Evolutionary conservation across 2,888 invertebrate species (phyloP).

Genomic region (Campoplex nolae): DNA sequence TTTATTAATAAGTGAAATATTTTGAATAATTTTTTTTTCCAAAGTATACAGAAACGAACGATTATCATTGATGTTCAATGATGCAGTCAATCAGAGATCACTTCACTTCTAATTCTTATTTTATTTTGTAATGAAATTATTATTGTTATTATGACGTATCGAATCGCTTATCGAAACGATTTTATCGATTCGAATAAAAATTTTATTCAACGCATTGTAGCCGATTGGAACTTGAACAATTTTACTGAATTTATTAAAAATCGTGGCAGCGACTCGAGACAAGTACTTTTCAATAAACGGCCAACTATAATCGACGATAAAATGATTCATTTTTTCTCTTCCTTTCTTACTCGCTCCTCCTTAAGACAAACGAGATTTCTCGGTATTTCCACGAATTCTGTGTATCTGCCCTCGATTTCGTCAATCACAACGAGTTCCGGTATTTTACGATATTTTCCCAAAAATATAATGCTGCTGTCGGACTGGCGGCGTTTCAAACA

Average conservation of each 20-base stretch:
- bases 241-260: not conserved
- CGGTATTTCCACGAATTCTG: slow-evolving; percentile 56
- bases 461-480: slow-evolving; percentile 74
- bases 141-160: too few species aligned
- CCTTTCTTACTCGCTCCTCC: slow-evolving; percentile 54
- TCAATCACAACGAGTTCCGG: slow-evolving; percentile 77
- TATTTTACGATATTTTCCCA: slow-evolving; percentile 76
- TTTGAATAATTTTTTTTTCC: not conserved
- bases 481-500: slow-evolving; percentile 67
- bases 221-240: too few species aligned
- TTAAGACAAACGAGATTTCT: slow-evolving; percentile 55
- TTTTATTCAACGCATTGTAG: not conserved
- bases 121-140: too few species aligned
- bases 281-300: not conserved
- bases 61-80: not conserved
- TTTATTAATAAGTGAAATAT: not conserved
- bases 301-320: not conserved
- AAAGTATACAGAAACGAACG: not conserved
- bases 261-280: too few species aligned
- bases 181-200: too few species aligned
- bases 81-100: not conserved
- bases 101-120: too few species aligned
- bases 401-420: slow-evolving; percentile 68
- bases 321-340: not conserved
- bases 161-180: too few species aligned